Percentiles rank a stretch among this genome's conserved stretches.
Conservation (phyloP, 2,797 vertebrate species). For the Falco peregrinus region DNA sequence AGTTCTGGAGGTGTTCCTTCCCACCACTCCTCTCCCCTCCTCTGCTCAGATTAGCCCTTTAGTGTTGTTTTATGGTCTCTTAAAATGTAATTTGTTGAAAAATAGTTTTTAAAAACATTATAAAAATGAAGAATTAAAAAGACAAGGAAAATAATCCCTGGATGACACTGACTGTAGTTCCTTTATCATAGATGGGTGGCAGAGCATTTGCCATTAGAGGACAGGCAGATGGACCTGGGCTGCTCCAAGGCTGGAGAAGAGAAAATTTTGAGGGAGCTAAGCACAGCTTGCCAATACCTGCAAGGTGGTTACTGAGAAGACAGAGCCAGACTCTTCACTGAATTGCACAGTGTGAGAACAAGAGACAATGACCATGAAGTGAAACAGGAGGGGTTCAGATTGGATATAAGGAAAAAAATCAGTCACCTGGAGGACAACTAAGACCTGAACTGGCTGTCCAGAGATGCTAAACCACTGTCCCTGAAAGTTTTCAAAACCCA, state of each 20-base stretch:
- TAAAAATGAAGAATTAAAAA: neutral
- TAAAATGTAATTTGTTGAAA: neutral
- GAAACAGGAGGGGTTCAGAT: neutral
- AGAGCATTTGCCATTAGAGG: neutral
- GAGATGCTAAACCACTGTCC: neutral
- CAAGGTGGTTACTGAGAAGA: neutral
- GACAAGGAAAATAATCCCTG: neutral
- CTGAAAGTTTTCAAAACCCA: neutral
- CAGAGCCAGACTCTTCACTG: neutral
- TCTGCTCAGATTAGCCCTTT: neutral
- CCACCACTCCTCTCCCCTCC: accelerated
- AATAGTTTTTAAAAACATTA: neutral
- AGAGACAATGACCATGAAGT: neutral
- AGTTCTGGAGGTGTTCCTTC: neutral
- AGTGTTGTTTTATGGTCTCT: neutral
- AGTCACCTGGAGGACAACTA: neutral
- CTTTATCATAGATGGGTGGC: neutral
- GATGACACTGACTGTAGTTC: neutral
- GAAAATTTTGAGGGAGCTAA: neutral
- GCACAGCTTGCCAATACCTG: neutral
- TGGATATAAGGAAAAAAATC: neutral
- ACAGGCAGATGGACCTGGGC: neutral
- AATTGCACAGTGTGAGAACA: neutral
- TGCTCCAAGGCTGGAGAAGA: neutral
- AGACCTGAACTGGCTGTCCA: neutral